Evolutionary conservation across 2,113 vertebrate species (phyloP), one percentile per base, ranked within the genome.

Genomic region (Arenaria interpres): DNA sequence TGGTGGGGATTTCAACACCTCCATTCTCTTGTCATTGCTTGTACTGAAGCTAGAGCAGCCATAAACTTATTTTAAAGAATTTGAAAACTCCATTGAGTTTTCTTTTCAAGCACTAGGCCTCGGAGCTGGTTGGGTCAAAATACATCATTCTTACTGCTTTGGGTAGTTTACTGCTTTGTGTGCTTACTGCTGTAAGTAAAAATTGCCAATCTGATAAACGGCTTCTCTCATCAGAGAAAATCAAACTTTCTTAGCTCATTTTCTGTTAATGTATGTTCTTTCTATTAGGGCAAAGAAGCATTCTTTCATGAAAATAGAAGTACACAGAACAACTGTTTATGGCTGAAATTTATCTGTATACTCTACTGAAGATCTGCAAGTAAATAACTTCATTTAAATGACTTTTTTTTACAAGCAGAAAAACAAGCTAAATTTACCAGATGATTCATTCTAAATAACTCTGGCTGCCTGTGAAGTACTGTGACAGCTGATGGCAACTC

Each of bases 21-120:
- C 15, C 3, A 0, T 64, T 72, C 16, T 20, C 8, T 13, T 74
- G 2, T 0, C 18, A 1, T 4, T 45, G 45, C n/a, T 67, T 37
- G 23, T 27, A 5, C 28, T 59, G n/a, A 63, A 54, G 56, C 19
- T 7, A 10, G n/a, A 50, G 9, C 37, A 60, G 24, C n/a, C 1
- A 1, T 74, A 30, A 64, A 35, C 14, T 21, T 39, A 4, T 77
- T 80, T 19, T 22, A 77, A 60, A 35, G 25, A 66, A 72, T 48
- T 30, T 0, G 33, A 69, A 71, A 72, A 7, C 24, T 43, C 2
- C 3, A 2, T 2, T 4, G 4, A 24, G 14, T 24, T 28, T 56
- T 53, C 10, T 12, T 8, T 41, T 57, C 21, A n/a, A n/a, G 22
- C 4, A 1, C 30, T 33, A 64, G 23, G 30, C 18, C n/a, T 76